Evolutionary conservation across 2,113 vertebrate genomes (phyloP).

Genomic region (Perognathus longimembris): DNA sequence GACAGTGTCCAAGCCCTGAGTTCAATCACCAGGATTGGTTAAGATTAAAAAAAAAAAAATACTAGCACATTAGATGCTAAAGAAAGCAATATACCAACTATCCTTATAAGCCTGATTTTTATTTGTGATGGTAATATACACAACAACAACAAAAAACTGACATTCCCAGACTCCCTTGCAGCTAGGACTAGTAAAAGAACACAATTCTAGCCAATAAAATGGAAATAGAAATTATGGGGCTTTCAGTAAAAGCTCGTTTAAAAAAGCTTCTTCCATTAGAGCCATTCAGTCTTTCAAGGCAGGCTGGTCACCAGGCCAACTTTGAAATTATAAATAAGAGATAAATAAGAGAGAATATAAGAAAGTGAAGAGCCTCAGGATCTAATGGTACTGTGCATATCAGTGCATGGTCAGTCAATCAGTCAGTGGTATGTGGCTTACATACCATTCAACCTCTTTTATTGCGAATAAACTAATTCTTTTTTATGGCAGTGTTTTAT

Average conservation of each 20-base stretch:
- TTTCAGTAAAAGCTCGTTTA: background rate
- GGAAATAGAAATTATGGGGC: background rate
- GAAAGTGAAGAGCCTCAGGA: background rate
- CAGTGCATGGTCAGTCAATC: too few relatives aligned
- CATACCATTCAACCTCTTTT: background rate
- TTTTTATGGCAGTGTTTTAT: background rate
- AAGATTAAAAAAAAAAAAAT: too few relatives aligned
- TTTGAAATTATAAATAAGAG: background rate
- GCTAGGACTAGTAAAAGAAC: background rate
- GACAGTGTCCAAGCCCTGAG: too few relatives aligned
- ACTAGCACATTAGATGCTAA: background rate
- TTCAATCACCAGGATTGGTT: too few relatives aligned
- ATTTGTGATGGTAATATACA: background rate
- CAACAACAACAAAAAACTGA: background rate
- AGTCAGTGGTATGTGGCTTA: background rate
- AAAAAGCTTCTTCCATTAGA: background rate
- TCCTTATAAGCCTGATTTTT: slow-evolving; percentile 23
- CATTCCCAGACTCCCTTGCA: background rate
- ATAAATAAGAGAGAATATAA: background rate
- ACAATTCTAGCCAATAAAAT: background rate
- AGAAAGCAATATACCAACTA: background rate
- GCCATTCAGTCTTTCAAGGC: background rate
- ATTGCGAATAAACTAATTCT: background rate
- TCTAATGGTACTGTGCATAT: background rate
- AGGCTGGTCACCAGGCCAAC: background rate